Base-by-base conservation (phyloP, 2,888 invertebrate species). In the Machimus atricapillus region DNA sequence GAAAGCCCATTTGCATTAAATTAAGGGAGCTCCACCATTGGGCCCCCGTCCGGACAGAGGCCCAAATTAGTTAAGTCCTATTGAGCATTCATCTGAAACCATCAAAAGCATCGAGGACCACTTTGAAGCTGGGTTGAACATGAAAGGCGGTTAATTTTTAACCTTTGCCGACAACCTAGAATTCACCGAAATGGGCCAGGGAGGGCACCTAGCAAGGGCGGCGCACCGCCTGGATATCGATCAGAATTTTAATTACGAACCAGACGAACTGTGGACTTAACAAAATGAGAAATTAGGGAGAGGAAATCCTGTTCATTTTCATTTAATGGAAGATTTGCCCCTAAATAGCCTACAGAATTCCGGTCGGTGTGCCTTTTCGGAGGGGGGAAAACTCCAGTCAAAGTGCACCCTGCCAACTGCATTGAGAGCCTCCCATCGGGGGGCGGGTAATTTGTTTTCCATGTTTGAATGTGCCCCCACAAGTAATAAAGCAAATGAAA, bases 221-320 rank as follows among this genome's bases (percentile, higher is more conserved):
- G 52, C 6, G 52, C 23, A 1, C 9, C 58, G 58, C 58, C 58
- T 58, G 23, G 12, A 66, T 83, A 83, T 83, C 83, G 83, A 83
- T 83, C 73, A 73, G 31, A 83, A 19, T 73, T 83, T 83, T 83
- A 83, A 83, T 83, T 66, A 83, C 52, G 73, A 83, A 34, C 73
- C 83, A 83, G 83, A 83, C 83, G 40, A 73, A 27, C 66, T 83
- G 34, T 43, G 40, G 73, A 83, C 73, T 73, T 83, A 19, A n/a
- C 66, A 23, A 66, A 73, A 73, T 83, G 83, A 66, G 34, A 37
- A 83, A 83, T 83, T 83, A 83, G 37, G 34, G 66, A 56, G 46
- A 83, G 73, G 66, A 73, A 40, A 73, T 83, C 40, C 73, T 40
- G 73, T 83, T 73, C 37, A 83, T 83, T 83, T 83, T 37, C 66